These are phyloP conservation scores for Lymantria monacha DNA, from an alignment of 2,888 invertebrate species.

Conservation along the genomic window DNA sequence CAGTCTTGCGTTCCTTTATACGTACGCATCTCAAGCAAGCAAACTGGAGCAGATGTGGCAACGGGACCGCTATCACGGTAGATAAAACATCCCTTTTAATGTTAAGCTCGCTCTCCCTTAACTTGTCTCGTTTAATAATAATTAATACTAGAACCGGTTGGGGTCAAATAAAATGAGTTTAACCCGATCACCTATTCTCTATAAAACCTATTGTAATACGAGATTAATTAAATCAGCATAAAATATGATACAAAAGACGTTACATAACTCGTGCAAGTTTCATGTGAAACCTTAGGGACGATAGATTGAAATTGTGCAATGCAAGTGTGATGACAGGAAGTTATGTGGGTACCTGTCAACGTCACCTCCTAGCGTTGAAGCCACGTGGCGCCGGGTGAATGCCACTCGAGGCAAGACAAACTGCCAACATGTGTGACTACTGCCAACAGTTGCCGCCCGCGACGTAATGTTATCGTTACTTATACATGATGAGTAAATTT, in stretches of 20 bases:
- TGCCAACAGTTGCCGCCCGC: slow-evolving; percentile 45
- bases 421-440: slow-evolving; percentile 56
- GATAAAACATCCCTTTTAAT: slow-evolving; percentile 56
- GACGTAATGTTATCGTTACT: slow-evolving; percentile 18
- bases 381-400: slow-evolving; percentile 66
- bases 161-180: slow-evolving; percentile 35
- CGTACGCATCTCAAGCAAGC: slow-evolving; percentile 43
- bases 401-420: slow-evolving; percentile 51
- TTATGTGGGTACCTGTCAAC: slow-evolving; percentile 58
- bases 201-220: slow-evolving; percentile 25
- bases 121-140: slow-evolving; percentile 39
- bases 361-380: slow-evolving; percentile 49
- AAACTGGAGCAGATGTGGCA: slow-evolving; percentile 76
- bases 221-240: slow-evolving; percentile 42
- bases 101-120: slow-evolving; percentile 42
- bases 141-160: slow-evolving; percentile 42
- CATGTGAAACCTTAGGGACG: slow-evolving; percentile 26
- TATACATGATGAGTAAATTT: slow-evolving; percentile 26
- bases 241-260: slow-evolving; percentile 10
- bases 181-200: slow-evolving; percentile 19
- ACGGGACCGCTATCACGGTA: slow-evolving; percentile 45
- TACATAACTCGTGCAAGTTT: slow-evolving; percentile 10
- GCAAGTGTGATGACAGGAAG: slow-evolving; percentile 58
- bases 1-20: slow-evolving; percentile 52
- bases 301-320: slow-evolving; percentile 47